A percentile compares a stretch with the other conserved stretches of the same genome.
Conservation (phyloP, 2,797 vertebrate species). For the Alfaro cultratus region DNA sequence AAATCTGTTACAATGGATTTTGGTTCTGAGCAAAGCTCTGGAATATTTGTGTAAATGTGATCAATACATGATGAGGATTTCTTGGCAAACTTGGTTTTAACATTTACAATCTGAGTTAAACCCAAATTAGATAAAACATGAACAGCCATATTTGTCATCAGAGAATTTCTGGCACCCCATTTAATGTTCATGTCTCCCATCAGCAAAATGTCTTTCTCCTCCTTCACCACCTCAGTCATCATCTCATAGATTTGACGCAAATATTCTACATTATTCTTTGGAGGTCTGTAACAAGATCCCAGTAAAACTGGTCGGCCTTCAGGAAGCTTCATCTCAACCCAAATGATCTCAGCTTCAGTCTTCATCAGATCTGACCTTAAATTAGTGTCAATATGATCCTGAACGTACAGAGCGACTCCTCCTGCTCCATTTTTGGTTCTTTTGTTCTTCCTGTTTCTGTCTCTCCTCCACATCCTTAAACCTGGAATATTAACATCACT, state of each 20-base stretch:
- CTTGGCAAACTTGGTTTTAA: too few species aligned
- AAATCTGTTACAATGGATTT: rapidly evolving
- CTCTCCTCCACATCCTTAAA: not conserved
- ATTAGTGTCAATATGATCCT: not conserved
- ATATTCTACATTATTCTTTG: too few species aligned
- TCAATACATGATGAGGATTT: not conserved
- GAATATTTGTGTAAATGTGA: not conserved
- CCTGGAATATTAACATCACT: not conserved
- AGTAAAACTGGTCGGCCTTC: not conserved
- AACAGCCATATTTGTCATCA: too few species aligned
- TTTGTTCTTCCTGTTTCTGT: not conserved
- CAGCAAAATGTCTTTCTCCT: not conserved
- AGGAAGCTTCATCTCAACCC: not conserved
- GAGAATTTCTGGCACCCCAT: too few species aligned
- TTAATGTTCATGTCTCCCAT: not conserved
- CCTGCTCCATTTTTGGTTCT: not conserved
- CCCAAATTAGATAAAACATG: too few species aligned
- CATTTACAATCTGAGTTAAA: not conserved
- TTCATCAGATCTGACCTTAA: rapidly evolving
- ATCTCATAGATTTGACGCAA: not conserved
- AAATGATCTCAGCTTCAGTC: not conserved
- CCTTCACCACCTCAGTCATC: not conserved
- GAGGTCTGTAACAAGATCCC: not conserved
- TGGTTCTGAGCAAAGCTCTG: not conserved
- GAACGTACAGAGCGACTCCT: not conserved